Conservation (phyloP, 1,140 invertebrate genomes). For the Drosophila mauritiana region DNA sequence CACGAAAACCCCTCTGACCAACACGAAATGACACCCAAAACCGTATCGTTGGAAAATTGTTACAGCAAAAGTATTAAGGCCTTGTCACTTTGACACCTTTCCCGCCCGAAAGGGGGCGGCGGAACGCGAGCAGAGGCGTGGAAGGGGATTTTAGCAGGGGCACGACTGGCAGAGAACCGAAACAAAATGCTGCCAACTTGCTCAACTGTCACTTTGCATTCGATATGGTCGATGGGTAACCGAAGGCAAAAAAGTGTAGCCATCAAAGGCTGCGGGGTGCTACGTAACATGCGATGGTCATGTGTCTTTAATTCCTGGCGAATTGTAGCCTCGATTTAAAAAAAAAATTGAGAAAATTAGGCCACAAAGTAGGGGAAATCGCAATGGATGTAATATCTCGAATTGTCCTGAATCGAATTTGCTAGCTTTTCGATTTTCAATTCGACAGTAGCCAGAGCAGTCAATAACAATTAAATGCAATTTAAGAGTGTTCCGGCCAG, state of each 20-base stretch:
- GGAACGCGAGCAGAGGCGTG: neutral
- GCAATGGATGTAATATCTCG: neutral
- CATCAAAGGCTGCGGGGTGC: neutral
- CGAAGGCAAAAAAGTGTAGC: constrained; percentile 1
- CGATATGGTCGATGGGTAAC: constrained; percentile 24
- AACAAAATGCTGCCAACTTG: constrained; percentile 43
- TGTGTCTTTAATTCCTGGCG: neutral
- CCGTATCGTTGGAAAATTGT: constrained; percentile 64
- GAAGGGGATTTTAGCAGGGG: neutral
- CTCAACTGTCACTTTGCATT: constrained; percentile 46
- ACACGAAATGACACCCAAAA: constrained; percentile 65
- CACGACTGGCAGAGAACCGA: constrained; percentile 9
- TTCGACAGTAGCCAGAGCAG: neutral
- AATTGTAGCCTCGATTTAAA: constrained; percentile 2
- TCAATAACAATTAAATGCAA: neutral
- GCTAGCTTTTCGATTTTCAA: too few species aligned
- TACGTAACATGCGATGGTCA: constrained; percentile 26
- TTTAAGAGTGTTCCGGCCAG: neutral
- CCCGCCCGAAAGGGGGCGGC: neutral
- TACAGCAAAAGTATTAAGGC: constrained; percentile 78
- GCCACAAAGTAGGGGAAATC: neutral
- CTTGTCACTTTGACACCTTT: constrained; percentile 80
- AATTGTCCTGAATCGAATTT: neutral
- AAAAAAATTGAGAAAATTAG: neutral
- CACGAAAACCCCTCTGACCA: neutral